Conservation (phyloP, 2,113 vertebrate genomes). For the Tachuris rubrigastra region DNA sequence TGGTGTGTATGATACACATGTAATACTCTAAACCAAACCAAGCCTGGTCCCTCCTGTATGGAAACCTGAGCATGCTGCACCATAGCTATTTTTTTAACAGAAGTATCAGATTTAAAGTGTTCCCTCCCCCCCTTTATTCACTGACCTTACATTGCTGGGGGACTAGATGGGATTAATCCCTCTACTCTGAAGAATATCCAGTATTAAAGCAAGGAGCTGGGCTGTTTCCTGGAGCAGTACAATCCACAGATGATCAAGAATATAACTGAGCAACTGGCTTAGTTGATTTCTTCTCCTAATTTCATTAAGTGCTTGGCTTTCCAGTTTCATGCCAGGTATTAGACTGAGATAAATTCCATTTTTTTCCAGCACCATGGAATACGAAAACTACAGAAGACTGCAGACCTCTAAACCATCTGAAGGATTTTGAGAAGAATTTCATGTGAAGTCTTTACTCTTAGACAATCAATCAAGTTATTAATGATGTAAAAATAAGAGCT, state of each 20-base stretch:
- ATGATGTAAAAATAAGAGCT: not conserved
- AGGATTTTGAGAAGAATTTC: not conserved
- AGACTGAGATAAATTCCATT: not conserved
- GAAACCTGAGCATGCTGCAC: constrained; percentile 17
- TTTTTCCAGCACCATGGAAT: not conserved
- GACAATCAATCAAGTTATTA: not conserved
- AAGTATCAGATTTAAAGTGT: constrained; percentile 27
- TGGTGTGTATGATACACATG: not conserved
- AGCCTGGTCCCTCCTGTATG: accelerated
- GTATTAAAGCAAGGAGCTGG: not conserved
- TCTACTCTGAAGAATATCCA: not conserved
- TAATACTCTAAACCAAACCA: not conserved
- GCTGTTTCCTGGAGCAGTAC: not conserved
- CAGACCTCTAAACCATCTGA: not conserved
- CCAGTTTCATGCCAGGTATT: not conserved
- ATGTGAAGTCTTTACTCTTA: not conserved
- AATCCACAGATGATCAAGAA: not conserved
- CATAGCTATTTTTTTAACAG: constrained; percentile 48
- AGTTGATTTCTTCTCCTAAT: constrained; percentile 9
- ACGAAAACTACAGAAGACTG: not conserved
- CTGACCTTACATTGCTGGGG: not conserved
- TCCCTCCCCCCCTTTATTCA: not conserved
- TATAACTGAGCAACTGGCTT: not conserved
- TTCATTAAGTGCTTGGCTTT: not conserved
- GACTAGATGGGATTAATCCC: not conserved